These are phyloP conservation scores for Ctenopoma kingsleyae DNA, from an alignment of 2,797 vertebrate species.

Conservation along the genomic window DNA sequence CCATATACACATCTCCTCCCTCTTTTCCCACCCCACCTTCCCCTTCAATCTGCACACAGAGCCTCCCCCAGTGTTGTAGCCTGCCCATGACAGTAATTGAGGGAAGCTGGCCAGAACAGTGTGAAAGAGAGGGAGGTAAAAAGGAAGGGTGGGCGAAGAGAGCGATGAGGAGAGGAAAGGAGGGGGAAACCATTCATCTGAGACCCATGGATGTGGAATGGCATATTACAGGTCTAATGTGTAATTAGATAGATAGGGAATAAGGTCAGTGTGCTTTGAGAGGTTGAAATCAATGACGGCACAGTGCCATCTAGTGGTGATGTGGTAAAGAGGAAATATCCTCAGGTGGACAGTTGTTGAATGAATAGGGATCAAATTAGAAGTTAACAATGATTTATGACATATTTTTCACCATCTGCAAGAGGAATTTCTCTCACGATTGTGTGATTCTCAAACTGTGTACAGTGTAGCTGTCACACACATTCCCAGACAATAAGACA, in stretches of 20 bases:
- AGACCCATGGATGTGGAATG: slow-evolving; percentile 85
- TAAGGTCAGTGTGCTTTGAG: slow-evolving; percentile 80
- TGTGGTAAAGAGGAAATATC: background rate
- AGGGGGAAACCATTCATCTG: slow-evolving; percentile 83
- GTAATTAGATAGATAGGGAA: slow-evolving; percentile 87
- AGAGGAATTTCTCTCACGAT: slow-evolving; percentile 29
- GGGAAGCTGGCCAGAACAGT: slow-evolving; percentile 85
- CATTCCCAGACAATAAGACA: slow-evolving; percentile 1
- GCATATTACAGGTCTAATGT: slow-evolving; percentile 88
- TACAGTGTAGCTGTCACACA: slow-evolving; percentile 7
- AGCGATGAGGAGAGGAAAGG: slow-evolving; percentile 66
- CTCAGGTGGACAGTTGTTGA: slow-evolving; percentile 39
- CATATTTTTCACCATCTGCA: slow-evolving; percentile 25
- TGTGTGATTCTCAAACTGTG: slow-evolving; percentile 12
- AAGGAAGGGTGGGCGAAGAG: slow-evolving; percentile 50
- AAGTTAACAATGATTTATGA: slow-evolving; percentile 68
- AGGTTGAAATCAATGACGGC: slow-evolving; percentile 63
- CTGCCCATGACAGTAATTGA: slow-evolving; percentile 85
- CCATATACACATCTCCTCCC: slow-evolving; percentile 60
- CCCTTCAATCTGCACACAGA: slow-evolving; percentile 47
- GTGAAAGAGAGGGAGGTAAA: slow-evolving; percentile 65
- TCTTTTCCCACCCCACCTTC: slow-evolving; percentile 33
- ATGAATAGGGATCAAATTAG: slow-evolving; percentile 52
- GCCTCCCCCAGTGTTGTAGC: slow-evolving; percentile 73
- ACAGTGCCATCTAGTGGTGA: slow-evolving; percentile 84